These are phyloP conservation scores for Iphiclides podalirius DNA, from an alignment of 2,888 invertebrate species.

Conservation along the genomic window DNA sequence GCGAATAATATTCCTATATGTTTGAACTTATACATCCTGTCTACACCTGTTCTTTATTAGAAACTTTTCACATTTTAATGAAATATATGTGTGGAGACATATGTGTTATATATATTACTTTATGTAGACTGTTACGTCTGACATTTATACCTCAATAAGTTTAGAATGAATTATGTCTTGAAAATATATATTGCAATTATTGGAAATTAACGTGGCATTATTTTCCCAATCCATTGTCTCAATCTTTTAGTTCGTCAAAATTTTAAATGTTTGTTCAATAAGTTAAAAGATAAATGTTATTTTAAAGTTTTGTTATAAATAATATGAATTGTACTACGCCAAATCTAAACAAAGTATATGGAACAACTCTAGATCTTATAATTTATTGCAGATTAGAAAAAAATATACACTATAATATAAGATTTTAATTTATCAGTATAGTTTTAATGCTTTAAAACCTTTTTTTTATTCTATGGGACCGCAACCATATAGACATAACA, in stretches of 20 bases:
- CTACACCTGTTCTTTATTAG: slow-evolving; percentile 43
- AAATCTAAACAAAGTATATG: slow-evolving; percentile 34
- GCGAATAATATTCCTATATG: slow-evolving; percentile 28
- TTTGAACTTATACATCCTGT: slow-evolving; percentile 36
- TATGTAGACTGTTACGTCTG: slow-evolving; percentile 66
- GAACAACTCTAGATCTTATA: slow-evolving; percentile 49
- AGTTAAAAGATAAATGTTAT: neutral
- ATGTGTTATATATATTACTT: slow-evolving; percentile 59
- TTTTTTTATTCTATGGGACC: neutral
- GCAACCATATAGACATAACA: no score
- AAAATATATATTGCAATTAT: slow-evolving; percentile 68
- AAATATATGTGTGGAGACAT: slow-evolving; percentile 51
- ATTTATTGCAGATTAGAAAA: slow-evolving; percentile 47
- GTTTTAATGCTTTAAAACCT: slow-evolving; percentile 33
- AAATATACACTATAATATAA: slow-evolving; percentile 52
- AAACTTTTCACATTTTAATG: slow-evolving; percentile 47
- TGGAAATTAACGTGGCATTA: slow-evolving; percentile 54
- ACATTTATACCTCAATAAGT: slow-evolving; percentile 75
- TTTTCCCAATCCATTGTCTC: slow-evolving; percentile 41
- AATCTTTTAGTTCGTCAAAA: no score
- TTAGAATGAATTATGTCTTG: slow-evolving; percentile 72
- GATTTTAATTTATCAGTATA: slow-evolving; percentile 45
- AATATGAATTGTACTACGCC: neutral
- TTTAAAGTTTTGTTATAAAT: neutral
- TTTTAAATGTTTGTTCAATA: slow-evolving; percentile 4